A percentile compares a stretch with the other conserved stretches of the same genome.
phyloP scores from a whole-genome alignment of 1,140 invertebrate species.

The Thaumetopoea pityocampa region DNA sequence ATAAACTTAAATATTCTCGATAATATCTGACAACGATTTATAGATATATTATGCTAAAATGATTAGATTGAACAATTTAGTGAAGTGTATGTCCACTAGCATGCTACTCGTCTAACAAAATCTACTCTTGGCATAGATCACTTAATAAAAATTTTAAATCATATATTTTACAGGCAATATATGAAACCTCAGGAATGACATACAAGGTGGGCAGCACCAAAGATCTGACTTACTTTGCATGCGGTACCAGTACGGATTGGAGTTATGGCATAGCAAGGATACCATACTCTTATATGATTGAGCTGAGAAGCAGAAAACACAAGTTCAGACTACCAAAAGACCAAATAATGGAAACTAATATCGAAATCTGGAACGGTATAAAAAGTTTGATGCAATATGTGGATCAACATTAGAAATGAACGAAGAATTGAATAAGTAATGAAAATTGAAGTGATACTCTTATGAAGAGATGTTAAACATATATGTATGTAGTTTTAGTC shows the following conservation, averaged over 20 bases:
- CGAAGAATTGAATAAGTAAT: too few relatives aligned
- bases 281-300: constrained; percentile 82
- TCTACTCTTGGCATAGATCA: too few relatives aligned
- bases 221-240: constrained; percentile 73
- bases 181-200: constrained; percentile 46
- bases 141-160: too few relatives aligned
- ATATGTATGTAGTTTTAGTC: background rate
- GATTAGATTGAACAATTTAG: too few relatives aligned
- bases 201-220: constrained; percentile 65
- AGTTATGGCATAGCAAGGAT: constrained; percentile 78
- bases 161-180: constrained; percentile 52
- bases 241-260: constrained; percentile 84
- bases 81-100: too few relatives aligned
- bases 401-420: constrained; percentile 37
- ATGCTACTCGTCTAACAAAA: too few relatives aligned
- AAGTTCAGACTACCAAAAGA: constrained; percentile 83
- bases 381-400: constrained; percentile 76
- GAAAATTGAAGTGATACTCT: background rate
- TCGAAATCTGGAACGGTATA: constrained; percentile 81
- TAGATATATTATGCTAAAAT: too few relatives aligned
- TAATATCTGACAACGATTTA: too few relatives aligned
- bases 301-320: constrained; percentile 79
- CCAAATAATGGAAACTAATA: constrained; percentile 81
- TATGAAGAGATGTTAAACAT: background rate
- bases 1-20: too few relatives aligned